Conservation (phyloP, 2,113 vertebrate species). For the Candoia aspera region DNA sequence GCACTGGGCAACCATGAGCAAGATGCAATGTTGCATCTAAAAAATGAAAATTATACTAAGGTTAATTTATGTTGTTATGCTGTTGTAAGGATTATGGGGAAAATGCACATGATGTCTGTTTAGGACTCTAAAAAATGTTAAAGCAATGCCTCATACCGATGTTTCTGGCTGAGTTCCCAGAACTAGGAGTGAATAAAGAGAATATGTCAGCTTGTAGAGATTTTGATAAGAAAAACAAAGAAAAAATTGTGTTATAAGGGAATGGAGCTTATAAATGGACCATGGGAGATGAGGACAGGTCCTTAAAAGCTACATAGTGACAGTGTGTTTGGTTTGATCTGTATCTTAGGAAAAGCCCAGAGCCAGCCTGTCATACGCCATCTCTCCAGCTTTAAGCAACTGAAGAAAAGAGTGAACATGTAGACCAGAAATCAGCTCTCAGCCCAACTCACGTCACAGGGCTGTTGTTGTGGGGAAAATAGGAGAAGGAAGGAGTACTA, state of each 20-base stretch:
- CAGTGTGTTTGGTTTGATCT: not conserved
- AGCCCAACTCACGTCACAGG: no score
- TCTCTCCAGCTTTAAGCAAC: not conserved
- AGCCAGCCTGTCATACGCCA: not conserved
- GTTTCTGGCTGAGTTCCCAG: not conserved
- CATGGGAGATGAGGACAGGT: not conserved
- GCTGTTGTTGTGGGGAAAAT: no score
- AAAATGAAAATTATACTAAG: not conserved
- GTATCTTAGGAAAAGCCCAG: not conserved
- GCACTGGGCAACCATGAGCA: not conserved
- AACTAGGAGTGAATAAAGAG: not conserved
- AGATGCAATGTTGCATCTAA: not conserved
- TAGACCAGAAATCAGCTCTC: not conserved
- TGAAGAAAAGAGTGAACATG: not conserved
- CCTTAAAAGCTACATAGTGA: not conserved
- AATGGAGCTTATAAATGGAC: not conserved
- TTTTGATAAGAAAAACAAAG: not conserved
- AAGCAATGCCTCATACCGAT: not conserved
- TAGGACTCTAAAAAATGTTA: not conserved
- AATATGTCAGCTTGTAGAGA: not conserved
- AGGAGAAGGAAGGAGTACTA: no score
- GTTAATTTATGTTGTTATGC: not conserved
- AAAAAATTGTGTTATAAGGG: not conserved
- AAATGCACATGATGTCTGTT: not conserved
- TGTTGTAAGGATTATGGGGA: not conserved